Evolutionary conservation across 2,888 invertebrate species (phyloP).

Genomic region (Apodemia duryi): DNA sequence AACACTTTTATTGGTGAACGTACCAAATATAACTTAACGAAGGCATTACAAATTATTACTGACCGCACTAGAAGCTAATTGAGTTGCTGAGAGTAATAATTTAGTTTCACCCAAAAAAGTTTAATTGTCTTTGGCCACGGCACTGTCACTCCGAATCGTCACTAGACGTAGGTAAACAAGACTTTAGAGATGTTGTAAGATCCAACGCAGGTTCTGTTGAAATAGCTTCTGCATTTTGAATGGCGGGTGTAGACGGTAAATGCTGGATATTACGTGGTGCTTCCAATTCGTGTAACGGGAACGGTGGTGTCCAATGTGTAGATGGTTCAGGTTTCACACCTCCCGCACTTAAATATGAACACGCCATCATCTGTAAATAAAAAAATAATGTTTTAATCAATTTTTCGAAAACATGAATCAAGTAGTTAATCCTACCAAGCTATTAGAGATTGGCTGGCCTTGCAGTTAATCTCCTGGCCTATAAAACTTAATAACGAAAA

Average conservation of each 20-base stretch:
- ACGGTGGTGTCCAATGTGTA: constrained; percentile 62
- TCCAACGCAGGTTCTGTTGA: constrained; percentile 55
- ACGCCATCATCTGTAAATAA: constrained; percentile 71
- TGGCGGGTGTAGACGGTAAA: constrained; percentile 22
- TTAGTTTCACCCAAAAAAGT: constrained; percentile 44
- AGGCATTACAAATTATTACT: constrained; percentile 53
- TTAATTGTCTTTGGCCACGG: constrained; percentile 58
- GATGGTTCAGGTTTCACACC: constrained; percentile 50
- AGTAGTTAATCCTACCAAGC: no score
- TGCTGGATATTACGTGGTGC: background rate
- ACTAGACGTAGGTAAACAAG: constrained; percentile 44
- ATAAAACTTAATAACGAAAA: no score
- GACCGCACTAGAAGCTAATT: constrained; percentile 33
- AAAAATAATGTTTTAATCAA: background rate
- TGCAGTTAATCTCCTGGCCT: no score
- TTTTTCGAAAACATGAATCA: no score
- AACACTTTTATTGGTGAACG: constrained; percentile 25
- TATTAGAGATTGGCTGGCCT: no score
- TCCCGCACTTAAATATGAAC: constrained; percentile 68
- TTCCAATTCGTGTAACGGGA: constrained; percentile 29
- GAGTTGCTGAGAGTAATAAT: constrained; percentile 48
- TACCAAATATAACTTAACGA: constrained; percentile 58
- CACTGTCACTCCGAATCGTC: constrained; percentile 66
- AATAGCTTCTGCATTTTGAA: constrained; percentile 21
- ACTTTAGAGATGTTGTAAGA: constrained; percentile 48